Evolutionary conservation across 2,113 vertebrate species (phyloP).

Genomic region (Saccopteryx bilineata): DNA sequence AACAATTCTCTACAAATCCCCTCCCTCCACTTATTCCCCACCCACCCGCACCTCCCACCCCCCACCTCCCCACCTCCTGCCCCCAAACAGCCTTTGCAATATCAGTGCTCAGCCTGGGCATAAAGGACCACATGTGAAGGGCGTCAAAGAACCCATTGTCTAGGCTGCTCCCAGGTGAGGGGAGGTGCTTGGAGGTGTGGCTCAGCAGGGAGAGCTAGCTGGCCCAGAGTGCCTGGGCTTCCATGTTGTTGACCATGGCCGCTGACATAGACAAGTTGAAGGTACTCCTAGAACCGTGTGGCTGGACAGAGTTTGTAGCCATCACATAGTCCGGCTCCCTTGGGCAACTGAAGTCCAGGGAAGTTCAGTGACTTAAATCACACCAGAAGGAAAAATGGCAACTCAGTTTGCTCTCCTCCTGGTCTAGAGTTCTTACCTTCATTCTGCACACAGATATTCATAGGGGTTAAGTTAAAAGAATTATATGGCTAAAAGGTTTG

Average conservation of each 20-base stretch:
- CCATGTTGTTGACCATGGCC: neutral
- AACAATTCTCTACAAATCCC: slow-evolving; percentile 53
- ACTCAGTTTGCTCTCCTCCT: neutral
- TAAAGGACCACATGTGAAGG: slow-evolving; percentile 42
- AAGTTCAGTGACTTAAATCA: neutral
- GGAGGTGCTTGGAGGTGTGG: neutral
- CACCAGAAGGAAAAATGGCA: neutral
- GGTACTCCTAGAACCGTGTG: neutral
- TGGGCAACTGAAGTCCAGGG: neutral
- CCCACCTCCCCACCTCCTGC: neutral
- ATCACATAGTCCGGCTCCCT: neutral
- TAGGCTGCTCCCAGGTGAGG: neutral
- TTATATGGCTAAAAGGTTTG: neutral
- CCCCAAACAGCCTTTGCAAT: slow-evolving; percentile 13
- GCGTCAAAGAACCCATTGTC: slow-evolving; percentile 55
- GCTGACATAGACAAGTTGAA: neutral
- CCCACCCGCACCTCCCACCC: too few species aligned
- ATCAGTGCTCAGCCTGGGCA: neutral
- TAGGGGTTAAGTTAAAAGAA: neutral
- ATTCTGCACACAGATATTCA: neutral
- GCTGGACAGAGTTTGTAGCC: neutral
- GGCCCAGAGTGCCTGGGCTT: neutral
- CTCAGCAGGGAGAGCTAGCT: neutral
- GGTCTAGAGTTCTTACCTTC: neutral
- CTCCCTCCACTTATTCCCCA: neutral